Percentiles rank a stretch among this genome's conserved stretches.
phyloP scores from a whole-genome alignment of 2,797 vertebrate genomes.

The Takifugu ocellatus region DNA sequence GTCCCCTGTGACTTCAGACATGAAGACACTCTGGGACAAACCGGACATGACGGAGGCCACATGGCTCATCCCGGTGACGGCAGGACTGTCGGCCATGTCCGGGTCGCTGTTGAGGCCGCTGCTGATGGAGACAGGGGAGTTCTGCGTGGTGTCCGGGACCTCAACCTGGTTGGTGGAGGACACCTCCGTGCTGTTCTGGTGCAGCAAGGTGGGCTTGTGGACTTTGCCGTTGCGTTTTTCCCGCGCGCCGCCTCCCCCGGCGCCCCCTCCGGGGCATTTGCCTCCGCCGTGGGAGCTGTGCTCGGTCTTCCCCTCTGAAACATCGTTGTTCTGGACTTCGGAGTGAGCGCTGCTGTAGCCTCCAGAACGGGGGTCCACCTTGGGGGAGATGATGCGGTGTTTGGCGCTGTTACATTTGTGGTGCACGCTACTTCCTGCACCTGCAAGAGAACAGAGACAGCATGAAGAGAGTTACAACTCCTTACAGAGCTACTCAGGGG shows the following conservation, averaged over 20 bases:
- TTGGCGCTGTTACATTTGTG: constrained; percentile 99
- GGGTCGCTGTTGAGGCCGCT: constrained; percentile 97
- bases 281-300: constrained; percentile 81
- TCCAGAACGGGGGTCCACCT: constrained; percentile 94
- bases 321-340: constrained; percentile 98
- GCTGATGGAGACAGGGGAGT: constrained; percentile 98
- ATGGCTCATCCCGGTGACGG: constrained; percentile 91
- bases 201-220: constrained; percentile 91
- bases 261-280: constrained; percentile 73
- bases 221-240: constrained; percentile 98
- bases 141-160: constrained; percentile 98
- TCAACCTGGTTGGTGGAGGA: constrained; percentile 99
- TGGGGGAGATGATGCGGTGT: constrained; percentile 99
- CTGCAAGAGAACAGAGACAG: constrained; percentile 54
- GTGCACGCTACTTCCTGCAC: constrained; percentile 97
- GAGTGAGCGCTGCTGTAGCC: constrained; percentile 87
- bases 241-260: constrained; percentile 70
- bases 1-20: constrained; percentile 96
- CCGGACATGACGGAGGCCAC: constrained; percentile 96
- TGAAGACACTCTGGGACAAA: constrained; percentile 95
- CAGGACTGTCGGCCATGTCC: constrained; percentile 95
- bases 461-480: not conserved
- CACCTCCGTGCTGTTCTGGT: constrained; percentile 98
- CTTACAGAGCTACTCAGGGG: constrained; percentile 23
- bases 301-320: constrained; percentile 97